Evolutionary conservation across 2,797 vertebrate species (phyloP), one percentile per base, ranked within the genome.

Genomic region (Phoxinus dragarum): DNA sequence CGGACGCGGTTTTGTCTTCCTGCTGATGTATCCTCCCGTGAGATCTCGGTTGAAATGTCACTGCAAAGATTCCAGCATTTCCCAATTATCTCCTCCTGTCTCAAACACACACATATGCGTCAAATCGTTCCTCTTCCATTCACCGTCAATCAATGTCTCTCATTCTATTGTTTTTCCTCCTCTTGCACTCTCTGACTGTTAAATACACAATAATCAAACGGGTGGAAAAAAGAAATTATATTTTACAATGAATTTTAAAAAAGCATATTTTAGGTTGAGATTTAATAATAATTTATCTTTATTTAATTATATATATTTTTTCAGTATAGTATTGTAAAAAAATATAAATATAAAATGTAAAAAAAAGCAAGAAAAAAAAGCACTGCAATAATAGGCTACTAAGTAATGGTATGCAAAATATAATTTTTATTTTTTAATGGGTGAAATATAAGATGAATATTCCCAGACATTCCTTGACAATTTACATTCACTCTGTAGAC

Each of bases 41-140:
- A 59, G 82, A 77, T 77, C 44, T 77, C 7, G 11, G 36, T 14
- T 40, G n/a, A 59, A 77, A 84, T 76, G 61, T 40, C 82, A 76
- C 34, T 38, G 59, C 34, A 84, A 12, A 84, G 72, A 75, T 83
- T 75, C 40, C 10, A 61, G 68, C 1, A 56, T 56, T 56, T 56
- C 34, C 47, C 67, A 56, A 42, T 56, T 31, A 71, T 81, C 17
- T 44, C 36, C 23, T 71, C n/a, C 36, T 44, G 23, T 9, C 16
- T 64, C 71, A 66, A 75, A 68, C 47, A 76, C 72, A 59, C 14
- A 66, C 42, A 75, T 66, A 66, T 36, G 17, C 27, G 10, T 52
- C 61, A 23, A 36, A 49, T 36, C 27, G 11, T 34, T 68, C 9
- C 3, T 7, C 71, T 49, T 66, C 21, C 42, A 67, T 44, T 76